Percentiles rank a stretch among this genome's conserved stretches.
Conservation (phyloP, 2,888 invertebrate genomes). For the Pandemis cinnamomeana region DNA sequence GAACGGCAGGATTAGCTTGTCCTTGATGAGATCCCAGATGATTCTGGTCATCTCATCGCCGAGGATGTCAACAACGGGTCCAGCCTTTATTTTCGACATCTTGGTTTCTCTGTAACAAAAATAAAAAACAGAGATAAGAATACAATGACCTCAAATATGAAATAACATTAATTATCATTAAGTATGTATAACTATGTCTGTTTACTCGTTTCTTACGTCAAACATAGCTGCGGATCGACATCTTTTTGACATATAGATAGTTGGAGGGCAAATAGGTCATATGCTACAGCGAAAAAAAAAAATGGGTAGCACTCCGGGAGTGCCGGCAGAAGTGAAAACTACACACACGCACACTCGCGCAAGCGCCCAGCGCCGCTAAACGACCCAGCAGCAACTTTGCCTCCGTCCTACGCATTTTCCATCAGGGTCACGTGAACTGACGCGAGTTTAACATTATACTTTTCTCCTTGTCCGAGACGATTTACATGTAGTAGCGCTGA, state of each 20-base stretch:
- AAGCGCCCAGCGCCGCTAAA: no score
- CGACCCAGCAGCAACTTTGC: no score
- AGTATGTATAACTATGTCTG: background rate
- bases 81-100: slow-evolving; percentile 89
- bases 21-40: slow-evolving; percentile 99
- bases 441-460: no score
- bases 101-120: slow-evolving; percentile 55
- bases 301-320: no score
- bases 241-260: background rate
- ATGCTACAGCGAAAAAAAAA: background rate
- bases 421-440: no score
- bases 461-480: no score
- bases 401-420: no score
- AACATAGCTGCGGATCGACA: background rate
- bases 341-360: no score
- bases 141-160: background rate
- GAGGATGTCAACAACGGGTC: slow-evolving; percentile 95
- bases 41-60: slow-evolving; percentile 99
- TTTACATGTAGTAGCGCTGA: no score
- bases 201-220: background rate
- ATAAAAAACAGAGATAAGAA: slow-evolving; percentile 9
- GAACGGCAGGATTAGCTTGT: slow-evolving; percentile 98
- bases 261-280: background rate
- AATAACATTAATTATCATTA: background rate
- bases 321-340: no score